Evolutionary conservation across 1,140 invertebrate species (phyloP), one percentile per base, ranked within the genome.

Genomic region (Acromyrmex charruanus): DNA sequence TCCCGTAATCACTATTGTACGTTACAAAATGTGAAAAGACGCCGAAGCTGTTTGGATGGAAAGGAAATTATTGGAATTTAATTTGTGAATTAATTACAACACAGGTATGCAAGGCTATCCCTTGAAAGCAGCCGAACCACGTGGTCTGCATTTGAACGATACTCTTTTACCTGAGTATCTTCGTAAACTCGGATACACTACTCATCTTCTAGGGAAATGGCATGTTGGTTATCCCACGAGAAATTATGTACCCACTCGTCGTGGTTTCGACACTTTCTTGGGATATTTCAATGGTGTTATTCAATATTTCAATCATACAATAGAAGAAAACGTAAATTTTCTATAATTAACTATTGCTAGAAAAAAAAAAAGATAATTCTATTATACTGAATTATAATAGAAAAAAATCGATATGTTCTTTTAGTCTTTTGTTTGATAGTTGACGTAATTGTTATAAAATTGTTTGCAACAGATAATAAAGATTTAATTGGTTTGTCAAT

Each of bases 231-330:
- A 95, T 85, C 87, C 90, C 28, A 91, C 91, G 0, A 93, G 93
- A 74, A 90, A 93, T 31, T 95, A 95, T 71, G 96, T 96, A 0
- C 97, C 97, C 2, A 95, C 95, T 0, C 88, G 93, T 74, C 94
- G 96, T 25, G 97, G 97, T 2, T 97, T 97, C 90, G 96, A 97
- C 86, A 94, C 95, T 0, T 97, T 97, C 92, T 96, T 96, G 87
- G 97, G 97, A 0, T 97, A 97, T 90, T 97, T 96, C 94, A 96
- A 94, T 86, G 97, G 97, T 6, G 96, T 96, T 72, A 95, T 97
- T 68, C 93, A 96, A 81, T 97, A 97, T 87, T 96, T 94, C 88
- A 95, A 96, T 91, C 95, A 96, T 25, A 93, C 92, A 3, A 84
- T 92, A 1, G 90, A 88, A 7, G 92, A 95, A 87, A 88, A 91